Base-by-base conservation (phyloP, 1,140 invertebrate genomes). In the Aphidius gifuensis region DNA sequence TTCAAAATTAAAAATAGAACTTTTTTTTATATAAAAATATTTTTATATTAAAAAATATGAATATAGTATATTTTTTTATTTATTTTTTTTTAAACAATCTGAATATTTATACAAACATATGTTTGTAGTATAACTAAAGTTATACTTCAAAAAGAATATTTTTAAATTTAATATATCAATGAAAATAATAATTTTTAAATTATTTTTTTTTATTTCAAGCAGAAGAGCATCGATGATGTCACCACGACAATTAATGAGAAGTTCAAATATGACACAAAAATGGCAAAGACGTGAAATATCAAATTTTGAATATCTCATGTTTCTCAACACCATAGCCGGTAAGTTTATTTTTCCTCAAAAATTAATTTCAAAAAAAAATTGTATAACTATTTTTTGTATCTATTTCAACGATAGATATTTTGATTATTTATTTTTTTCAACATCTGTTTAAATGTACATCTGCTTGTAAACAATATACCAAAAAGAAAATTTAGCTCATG, bases 301-400 rank as follows among this genome's bases (percentile, higher is more conserved):
- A 51, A 99, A 99, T 82, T 99, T 99, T 79, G 97, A 99, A 77
- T 99, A 99, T 80, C 86, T 99, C 65, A 99, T 99, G 97, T 99
- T 99, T 83, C 86, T 99, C 58, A 99, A 99, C 79, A 99, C 98
- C 6, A 98, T 99, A 69, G 97, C 97, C 60, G 96, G 93, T 95
- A 77, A 86, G 86, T 81, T 47, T 47, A 53, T 63, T 45, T 57
- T 44, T 57, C 7, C 4, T 4, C 0, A 3, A 21, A 23, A 58
- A 47, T 32, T 58, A 16, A 8, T 46, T n/a, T n/a, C n/a, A n/a
- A 46, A 9, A 9, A 58, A 45, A n/a, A 9, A 21, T 58, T 45
- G 32, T 38, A 5, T 23, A 4, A 9, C 0, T 9, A 45, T 58
- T 58, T 9, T 11, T 9, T 39, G 1, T 1, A 16, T 16, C 16